Percentiles rank a stretch among this genome's conserved stretches.
Conservation (phyloP, 2,797 vertebrate genomes). For the Lacerta viridis region DNA sequence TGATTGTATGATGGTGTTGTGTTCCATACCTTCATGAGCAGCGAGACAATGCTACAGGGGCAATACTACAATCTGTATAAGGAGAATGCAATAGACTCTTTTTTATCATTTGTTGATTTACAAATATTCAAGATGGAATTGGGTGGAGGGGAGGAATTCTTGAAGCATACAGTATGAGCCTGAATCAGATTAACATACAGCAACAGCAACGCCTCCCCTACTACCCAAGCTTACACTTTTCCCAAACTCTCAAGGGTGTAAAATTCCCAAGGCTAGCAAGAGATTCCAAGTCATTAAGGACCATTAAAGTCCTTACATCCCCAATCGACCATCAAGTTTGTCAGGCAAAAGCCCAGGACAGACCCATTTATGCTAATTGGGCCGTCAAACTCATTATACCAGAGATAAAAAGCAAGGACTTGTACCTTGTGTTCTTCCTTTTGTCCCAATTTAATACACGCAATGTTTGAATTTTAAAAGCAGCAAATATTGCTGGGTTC, state of each 20-base stretch:
- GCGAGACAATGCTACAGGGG: neutral
- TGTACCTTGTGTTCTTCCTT: conserved; percentile 62
- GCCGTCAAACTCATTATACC: neutral
- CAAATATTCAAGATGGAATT: neutral
- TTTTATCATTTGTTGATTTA: neutral
- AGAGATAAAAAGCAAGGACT: conserved; percentile 30
- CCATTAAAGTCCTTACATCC: neutral
- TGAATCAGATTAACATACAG: neutral
- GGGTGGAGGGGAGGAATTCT: too few relatives aligned
- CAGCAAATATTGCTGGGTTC: conserved; percentile 53
- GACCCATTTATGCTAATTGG: neutral
- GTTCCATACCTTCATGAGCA: neutral
- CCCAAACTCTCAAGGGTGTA: neutral
- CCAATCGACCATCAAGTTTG: neutral
- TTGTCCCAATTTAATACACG: conserved; percentile 69
- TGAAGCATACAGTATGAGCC: neutral
- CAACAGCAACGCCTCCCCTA: neutral
- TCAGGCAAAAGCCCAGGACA: neutral
- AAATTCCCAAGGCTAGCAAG: neutral
- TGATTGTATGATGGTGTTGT: neutral
- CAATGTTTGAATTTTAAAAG: conserved; percentile 82
- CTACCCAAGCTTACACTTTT: neutral
- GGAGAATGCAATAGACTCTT: neutral
- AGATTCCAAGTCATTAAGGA: conserved; percentile 4
- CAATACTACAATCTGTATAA: neutral